A percentile compares a stretch with the other conserved stretches of the same genome.
phyloP scores from a whole-genome alignment of 2,113 vertebrate species.

The Malurus cyaneus region DNA sequence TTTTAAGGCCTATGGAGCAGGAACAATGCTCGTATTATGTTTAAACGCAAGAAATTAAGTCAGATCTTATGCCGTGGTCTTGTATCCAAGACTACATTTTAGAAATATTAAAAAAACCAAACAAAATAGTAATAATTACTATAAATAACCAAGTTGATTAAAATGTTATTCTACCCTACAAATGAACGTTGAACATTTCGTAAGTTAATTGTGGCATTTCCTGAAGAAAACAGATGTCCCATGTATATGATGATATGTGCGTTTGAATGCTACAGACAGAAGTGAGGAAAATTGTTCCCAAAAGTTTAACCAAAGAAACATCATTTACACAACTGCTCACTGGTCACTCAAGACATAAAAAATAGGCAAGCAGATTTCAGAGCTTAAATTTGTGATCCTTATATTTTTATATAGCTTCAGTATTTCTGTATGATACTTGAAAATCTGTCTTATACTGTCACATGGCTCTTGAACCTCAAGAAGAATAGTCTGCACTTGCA shows the following conservation, averaged over 20 bases:
- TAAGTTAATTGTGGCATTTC: neutral
- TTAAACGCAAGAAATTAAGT: neutral
- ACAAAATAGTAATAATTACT: neutral
- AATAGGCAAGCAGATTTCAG: neutral
- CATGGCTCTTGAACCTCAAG: neutral
- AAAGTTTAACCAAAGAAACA: neutral
- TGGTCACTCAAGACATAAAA: neutral
- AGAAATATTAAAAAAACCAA: neutral
- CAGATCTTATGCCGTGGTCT: neutral
- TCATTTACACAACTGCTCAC: neutral
- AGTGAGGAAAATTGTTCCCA: neutral
- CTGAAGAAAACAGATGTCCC: neutral
- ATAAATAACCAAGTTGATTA: neutral
- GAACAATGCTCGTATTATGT: neutral
- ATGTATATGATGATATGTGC: neutral
- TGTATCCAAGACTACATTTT: neutral
- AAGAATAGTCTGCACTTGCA: neutral
- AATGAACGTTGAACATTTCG: neutral
- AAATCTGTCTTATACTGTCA: neutral
- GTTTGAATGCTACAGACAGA: neutral
- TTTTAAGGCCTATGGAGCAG: neutral
- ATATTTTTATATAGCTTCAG: neutral
- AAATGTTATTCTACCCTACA: neutral
- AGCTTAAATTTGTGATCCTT: neutral
- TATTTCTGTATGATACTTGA: neutral